A percentile compares a stretch with the other conserved stretches of the same genome.
phyloP scores from a whole-genome alignment of 2,888 invertebrate genomes.

The Drosophila pseudotakahashii region DNA sequence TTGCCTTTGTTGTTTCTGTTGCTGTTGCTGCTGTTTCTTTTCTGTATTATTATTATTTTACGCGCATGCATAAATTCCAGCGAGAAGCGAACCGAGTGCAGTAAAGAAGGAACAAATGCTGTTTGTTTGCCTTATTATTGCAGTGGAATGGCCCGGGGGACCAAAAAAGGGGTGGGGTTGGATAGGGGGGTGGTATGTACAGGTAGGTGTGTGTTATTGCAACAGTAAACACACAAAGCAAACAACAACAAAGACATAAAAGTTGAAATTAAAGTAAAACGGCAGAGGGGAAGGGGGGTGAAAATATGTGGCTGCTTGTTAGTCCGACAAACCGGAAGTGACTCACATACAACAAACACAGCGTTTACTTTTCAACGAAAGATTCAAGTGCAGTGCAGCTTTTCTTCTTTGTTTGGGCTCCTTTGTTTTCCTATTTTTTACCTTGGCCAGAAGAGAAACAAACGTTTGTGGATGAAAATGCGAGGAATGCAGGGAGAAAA shows the following conservation, averaged over 20 bases:
- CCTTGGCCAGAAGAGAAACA: background rate
- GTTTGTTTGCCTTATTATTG: constrained; percentile 46
- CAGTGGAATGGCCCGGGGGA: constrained; percentile 18
- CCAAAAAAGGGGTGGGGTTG: background rate
- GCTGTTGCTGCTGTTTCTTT: constrained; percentile 23
- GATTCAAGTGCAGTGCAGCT: constrained; percentile 54
- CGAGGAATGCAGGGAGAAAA: background rate
- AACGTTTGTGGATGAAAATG: background rate
- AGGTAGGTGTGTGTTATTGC: constrained; percentile 53
- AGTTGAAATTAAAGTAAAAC: constrained; percentile 66
- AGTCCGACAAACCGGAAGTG: constrained; percentile 63
- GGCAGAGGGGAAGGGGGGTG: constrained; percentile 6
- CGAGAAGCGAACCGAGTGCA: constrained; percentile 23
- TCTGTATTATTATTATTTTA: constrained; percentile 69
- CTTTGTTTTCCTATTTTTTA: background rate
- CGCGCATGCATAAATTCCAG: constrained; percentile 62
- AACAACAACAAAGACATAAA: constrained; percentile 28
- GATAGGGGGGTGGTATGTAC: constrained; percentile 7
- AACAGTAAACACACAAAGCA: constrained; percentile 59
- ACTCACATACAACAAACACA: constrained; percentile 20
- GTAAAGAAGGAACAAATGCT: constrained; percentile 35
- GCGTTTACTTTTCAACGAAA: constrained; percentile 24
- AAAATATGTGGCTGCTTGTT: constrained; percentile 50
- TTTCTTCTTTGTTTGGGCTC: constrained; percentile 48
- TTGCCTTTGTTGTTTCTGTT: constrained; percentile 20